Evolutionary conservation across 1,140 invertebrate species (phyloP), one percentile per base, ranked within the genome.

Genomic region (Bombus cullumanus): DNA sequence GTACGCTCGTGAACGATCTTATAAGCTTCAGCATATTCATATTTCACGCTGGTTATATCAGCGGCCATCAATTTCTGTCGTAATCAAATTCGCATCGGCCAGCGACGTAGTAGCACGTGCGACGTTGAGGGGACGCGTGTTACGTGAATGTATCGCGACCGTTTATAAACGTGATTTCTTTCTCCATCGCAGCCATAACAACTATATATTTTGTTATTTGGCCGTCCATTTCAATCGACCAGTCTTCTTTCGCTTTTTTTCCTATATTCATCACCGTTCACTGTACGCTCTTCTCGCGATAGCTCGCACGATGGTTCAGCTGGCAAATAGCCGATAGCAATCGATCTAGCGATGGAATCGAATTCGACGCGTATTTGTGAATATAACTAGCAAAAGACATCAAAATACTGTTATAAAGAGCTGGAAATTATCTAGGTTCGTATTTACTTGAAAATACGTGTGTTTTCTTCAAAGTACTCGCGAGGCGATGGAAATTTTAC

Each of bases 61-160:
- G 62, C 34, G 62, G 13, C 73, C 62, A 68, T 68, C 81, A 77
- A 83, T 83, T 77, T 68, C 73, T 62, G 34, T 10, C 18, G 18
- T 57, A 83, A 83, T 83, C 73, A 37, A 83, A 83, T 57, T 83
- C 73, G 41, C 81, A 41, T 83, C 72, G 47, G 47, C 47, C 18
- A 18, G 47, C 47, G 47, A 53, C 47, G 18, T 53, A 22, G 69
- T 12, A n/a, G 43, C 47, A 39, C 43, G 57, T 13, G 4, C 25
- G 37, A 43, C 31, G 34, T 53, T 22, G 47, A 53, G 47, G 34
- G 18, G 31, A 22, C 31, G 66, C 31, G 15, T 22, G 34, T 39
- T 47, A 28, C 53, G 22, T 71, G 34, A 15, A 9, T 59, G 47
- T 15, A 81, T 81, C 53, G 39, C 18, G 39, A 43, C 12, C 53